Evolutionary conservation across 1,140 invertebrate species (phyloP).

Genomic region (Bombus cullumanus): DNA sequence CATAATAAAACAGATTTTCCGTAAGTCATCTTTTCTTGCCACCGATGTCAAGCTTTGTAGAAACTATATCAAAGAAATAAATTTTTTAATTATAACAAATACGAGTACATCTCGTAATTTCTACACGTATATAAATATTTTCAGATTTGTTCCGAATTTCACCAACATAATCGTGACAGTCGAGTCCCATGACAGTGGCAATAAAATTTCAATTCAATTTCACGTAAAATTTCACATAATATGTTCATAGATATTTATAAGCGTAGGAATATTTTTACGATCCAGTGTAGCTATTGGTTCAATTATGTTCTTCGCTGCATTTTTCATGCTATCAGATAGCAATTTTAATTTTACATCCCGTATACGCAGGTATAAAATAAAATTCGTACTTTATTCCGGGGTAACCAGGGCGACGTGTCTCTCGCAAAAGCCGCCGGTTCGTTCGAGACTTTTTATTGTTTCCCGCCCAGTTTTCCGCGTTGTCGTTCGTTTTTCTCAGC

Average conservation of each 20-base stretch:
- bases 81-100: too few relatives aligned
- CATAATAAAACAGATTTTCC: not conserved
- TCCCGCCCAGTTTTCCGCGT: conserved; percentile 12
- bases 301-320: not conserved
- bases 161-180: not conserved
- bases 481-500: conserved; percentile 23
- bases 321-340: not conserved
- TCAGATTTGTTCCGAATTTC: not conserved
- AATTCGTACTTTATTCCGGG: conserved; percentile 12
- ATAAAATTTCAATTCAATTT: not conserved
- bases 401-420: not conserved
- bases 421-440: conserved; percentile 2
- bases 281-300: not conserved
- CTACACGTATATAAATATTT: too few relatives aligned
- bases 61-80: too few relatives aligned
- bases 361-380: conserved; percentile 27
- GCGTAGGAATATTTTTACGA: not conserved
- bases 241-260: not conserved
- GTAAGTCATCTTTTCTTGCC: not conserved
- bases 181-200: not conserved
- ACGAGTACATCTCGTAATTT: too few relatives aligned
- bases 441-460: conserved; percentile 40
- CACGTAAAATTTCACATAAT: too few relatives aligned
- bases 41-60: not conserved
- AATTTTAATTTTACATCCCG: not conserved